Evolutionary conservation across 2,113 vertebrate species (phyloP), one percentile per base, ranked within the genome.

Genomic region (Phylloscopus trochiloides): DNA sequence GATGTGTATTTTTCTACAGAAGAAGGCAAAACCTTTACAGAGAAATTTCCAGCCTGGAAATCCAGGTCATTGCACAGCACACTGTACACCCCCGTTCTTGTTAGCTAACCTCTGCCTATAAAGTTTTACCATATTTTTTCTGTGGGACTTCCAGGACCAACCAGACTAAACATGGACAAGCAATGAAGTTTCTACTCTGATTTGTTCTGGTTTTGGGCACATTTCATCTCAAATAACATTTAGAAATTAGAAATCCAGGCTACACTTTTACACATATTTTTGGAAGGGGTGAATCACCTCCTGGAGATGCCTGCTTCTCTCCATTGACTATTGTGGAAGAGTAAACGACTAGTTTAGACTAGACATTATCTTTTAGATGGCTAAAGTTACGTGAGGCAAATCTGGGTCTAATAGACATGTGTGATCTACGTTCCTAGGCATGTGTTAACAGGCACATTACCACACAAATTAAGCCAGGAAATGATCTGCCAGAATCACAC

Each of bases 381-480:
- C 92, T 94, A 66, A 96, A 86, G 91, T 95, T 96, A 77, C 6
- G 3, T 83, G 86, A 93, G 72, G 67, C 86, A 88, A 92, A 95
- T 94, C 83, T 97, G 91, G 47, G 88, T 84, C 92, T 96, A 94
- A 96, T 57, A 97, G 94, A 93, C 8, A 6, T 91, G 86, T 90
- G 94, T 97, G 96, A 96, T 83, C 93, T 96, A 93, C 2, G 3
- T 83, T 86, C 75, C 81, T 93, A 90, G 94, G 95, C 90, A 92
- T 96, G 93, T 95, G 93, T 94, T 96, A 97, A 96, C 88, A 97
- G 95, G 87, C 94, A 94, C 88, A 96, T 96, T 95, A 96, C 88
- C 93, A 95, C 94, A 86, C 92, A 94, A 92, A 92, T 97, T 97
- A 95, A 94, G 94, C 93, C 96, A 97, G 94, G 75, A 95, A 95